A percentile compares a stretch with the other conserved stretches of the same genome.
These are phyloP conservation scores for Aporophyla lueneburgensis DNA, from an alignment of 2,888 invertebrate species.

Conservation along the genomic window DNA sequence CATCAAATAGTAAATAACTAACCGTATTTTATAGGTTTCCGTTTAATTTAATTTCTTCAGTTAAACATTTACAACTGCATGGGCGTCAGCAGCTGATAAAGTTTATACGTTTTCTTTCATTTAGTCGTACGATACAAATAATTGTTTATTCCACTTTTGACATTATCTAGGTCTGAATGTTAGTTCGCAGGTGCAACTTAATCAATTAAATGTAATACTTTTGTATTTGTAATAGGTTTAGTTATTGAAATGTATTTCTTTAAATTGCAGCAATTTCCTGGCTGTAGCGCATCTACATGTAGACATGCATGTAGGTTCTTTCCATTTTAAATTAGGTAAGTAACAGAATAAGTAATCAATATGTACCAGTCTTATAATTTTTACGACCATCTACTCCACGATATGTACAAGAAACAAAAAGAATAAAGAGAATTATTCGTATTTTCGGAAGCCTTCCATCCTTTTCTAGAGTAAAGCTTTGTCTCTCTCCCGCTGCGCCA, in stretches of 20 bases:
- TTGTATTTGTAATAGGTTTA: not conserved
- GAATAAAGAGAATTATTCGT: not conserved
- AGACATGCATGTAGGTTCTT: not conserved
- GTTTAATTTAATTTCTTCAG: slow-evolving; percentile 18
- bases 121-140: not conserved
- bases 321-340: not conserved
- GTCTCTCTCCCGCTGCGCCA: slow-evolving; percentile 81
- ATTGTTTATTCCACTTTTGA: slow-evolving; percentile 8
- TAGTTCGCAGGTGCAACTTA: slow-evolving; percentile 36
- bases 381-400: slow-evolving; percentile 40
- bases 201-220: slow-evolving; percentile 20
- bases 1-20: slow-evolving; percentile 6
- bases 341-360: slow-evolving; percentile 1
- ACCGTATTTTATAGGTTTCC: not conserved
- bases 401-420: slow-evolving; percentile 16
- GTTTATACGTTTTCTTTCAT: slow-evolving; percentile 2
- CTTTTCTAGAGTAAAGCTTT: slow-evolving; percentile 60
- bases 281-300: not conserved
- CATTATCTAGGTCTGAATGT: slow-evolving; percentile 7
- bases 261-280: slow-evolving; percentile 11
- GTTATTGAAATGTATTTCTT: slow-evolving; percentile 22
- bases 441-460: slow-evolving; percentile 57
- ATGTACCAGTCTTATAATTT: slow-evolving; percentile 15
- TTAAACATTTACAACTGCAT: slow-evolving; percentile 1
- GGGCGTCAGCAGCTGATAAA: slow-evolving; percentile 29